phyloP scores from a whole-genome alignment of 1,140 invertebrate species.

The Drosophila kepulauana region DNA sequence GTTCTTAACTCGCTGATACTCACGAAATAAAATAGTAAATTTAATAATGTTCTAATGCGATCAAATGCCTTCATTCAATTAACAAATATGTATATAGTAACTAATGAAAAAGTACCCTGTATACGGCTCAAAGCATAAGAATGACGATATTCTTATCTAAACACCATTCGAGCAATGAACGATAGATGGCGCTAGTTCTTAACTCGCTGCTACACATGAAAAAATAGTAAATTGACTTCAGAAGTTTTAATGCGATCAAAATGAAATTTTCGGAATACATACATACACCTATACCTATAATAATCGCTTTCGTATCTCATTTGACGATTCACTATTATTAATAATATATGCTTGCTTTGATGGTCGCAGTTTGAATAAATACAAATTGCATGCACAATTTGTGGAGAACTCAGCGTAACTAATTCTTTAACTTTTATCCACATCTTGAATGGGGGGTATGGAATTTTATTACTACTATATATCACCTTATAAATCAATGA shows the following conservation, averaged over 20 bases:
- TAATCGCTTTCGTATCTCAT: no score
- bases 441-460: not conserved
- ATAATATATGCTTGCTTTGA: no score
- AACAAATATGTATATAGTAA: not conserved
- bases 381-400: not conserved
- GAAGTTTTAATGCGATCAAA: no score
- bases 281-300: no score
- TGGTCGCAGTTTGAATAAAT: not conserved
- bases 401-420: no score
- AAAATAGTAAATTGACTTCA: not conserved
- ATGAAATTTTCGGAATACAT: no score
- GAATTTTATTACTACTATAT: not conserved
- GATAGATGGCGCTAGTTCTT: not conserved
- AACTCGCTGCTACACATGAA: no score
- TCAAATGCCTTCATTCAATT: not conserved
- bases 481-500: conserved; percentile 36
- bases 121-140: not conserved
- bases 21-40: no score
- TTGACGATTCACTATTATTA: no score
- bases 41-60: no score
- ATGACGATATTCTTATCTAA: not conserved
- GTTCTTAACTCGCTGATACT: no score
- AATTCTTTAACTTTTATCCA: not conserved
- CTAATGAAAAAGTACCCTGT: not conserved
- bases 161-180: not conserved